Base-by-base conservation (phyloP, 2,797 vertebrate species). In the Moxostoma hubbsi region DNA sequence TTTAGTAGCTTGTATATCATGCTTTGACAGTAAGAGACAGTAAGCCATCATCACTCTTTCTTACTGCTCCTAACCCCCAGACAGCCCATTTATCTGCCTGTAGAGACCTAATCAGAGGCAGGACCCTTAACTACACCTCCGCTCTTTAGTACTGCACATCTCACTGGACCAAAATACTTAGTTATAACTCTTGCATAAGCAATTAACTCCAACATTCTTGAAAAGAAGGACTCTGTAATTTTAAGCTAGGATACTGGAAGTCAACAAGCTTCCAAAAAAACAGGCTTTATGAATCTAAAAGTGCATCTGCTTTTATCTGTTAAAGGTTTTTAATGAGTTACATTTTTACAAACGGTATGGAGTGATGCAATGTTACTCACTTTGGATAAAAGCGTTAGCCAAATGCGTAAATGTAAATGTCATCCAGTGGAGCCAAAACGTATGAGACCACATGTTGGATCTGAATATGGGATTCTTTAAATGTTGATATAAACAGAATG, bases 31-130 rank as follows among this genome's bases (percentile, higher is more conserved):
- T 61, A 64, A 61, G 59, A 77, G 69, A 36, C 36, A 36, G 69
- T 68, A 80, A 65, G 77, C 82, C 66, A 43, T 83, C 73, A 66
- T 65, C 69, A 57, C 51, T 59, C 51, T 71, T 81, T 80, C 82
- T 63, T 57, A 77, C 69, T n/a, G 1, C 74, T 77, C 15, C 24
- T 77, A 66, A 70, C 77, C 57, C 69, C 73, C 63, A 80, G 67
- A 77, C 73, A 80, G 64, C 47, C 18, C 50, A 77, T 83, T 71
- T 64, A 81, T 83, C 69, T 51, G 47, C 47, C 47, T 5, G 13
- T 73, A 50, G 57, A 62, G 47, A 36, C 16, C 18, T 16, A 77
- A 63, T 77, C 54, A 71, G 47, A 59, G 55, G 13, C 13, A 61
- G 15, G 54, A 62, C 64, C 24, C 55, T 47, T 57, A 46, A 45